phyloP scores from a whole-genome alignment of 30 jellyfish, hydroid and myxozoan genomes.

The Turritopsis rubra region DNA sequence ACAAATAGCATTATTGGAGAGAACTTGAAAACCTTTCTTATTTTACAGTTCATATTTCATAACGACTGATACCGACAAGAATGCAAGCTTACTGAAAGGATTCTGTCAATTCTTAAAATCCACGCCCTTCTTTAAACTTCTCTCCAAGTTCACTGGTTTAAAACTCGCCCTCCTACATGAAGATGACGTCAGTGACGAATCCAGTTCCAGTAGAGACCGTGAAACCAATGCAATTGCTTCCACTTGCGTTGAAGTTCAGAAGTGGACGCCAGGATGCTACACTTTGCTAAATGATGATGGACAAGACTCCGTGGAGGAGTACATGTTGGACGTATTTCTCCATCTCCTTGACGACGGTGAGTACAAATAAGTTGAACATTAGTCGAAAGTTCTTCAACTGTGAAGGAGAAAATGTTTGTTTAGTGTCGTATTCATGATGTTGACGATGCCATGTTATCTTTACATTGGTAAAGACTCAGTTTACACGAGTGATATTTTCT shows the following conservation, averaged over 20 bases:
- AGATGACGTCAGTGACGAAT: conserved; percentile 10
- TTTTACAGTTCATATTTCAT: not conserved
- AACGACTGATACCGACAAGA: not conserved
- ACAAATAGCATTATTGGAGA: not conserved
- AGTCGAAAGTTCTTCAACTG: not conserved
- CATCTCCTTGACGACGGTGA: conserved; percentile 63
- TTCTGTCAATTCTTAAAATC: conserved; percentile 42
- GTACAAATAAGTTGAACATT: not conserved
- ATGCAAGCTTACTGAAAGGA: conserved; percentile 9
- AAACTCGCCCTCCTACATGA: conserved; percentile 61
- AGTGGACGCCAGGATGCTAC: conserved; percentile 80
- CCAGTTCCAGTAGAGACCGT: not conserved
- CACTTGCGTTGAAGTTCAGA: conserved; percentile 20
- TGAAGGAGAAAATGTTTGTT: not conserved
- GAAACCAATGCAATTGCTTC: not conserved
- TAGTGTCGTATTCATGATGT: too few relatives aligned
- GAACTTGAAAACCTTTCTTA: not conserved
- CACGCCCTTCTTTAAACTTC: conserved; percentile 72
- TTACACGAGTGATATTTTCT: not conserved
- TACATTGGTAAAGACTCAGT: too few relatives aligned
- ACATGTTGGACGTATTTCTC: conserved; percentile 58
- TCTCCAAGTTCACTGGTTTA: conserved; percentile 69
- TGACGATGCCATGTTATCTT: not conserved
- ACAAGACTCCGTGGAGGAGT: conserved; percentile 29
- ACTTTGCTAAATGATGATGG: conserved; percentile 69